Evolutionary conservation across 2,113 vertebrate genomes (phyloP).

Genomic region (Cariama cristata): DNA sequence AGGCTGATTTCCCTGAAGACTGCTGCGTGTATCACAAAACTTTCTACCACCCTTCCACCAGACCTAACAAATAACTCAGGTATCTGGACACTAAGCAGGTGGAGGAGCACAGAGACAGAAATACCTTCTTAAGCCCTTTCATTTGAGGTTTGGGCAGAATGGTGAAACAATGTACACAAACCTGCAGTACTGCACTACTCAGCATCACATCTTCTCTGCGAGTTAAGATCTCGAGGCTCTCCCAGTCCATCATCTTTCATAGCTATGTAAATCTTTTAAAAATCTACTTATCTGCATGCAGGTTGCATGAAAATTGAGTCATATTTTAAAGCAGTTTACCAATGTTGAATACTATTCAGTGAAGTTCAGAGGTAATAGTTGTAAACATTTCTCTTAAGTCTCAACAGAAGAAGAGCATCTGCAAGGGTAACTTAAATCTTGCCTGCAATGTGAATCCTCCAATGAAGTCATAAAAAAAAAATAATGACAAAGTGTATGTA

Average conservation of each 20-base stretch:
- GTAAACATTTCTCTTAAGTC: not conserved
- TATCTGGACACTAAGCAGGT: not conserved
- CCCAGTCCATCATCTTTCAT: not conserved
- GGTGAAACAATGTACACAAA: not conserved
- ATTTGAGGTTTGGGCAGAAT: not conserved
- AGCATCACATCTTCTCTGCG: fast-evolving
- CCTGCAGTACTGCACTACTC: not conserved
- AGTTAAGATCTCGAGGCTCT: not conserved
- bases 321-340: not conserved
- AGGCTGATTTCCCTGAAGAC: not conserved
- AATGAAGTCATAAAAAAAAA: not conserved
- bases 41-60: not conserved
- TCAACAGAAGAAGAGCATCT: not conserved
- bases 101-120: not conserved
- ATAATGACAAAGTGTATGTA: not conserved
- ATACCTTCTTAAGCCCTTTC: not conserved
- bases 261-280: not conserved
- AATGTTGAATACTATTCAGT: not conserved
- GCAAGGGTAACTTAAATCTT: not conserved
- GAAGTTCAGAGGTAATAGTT: not conserved
- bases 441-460: not conserved
- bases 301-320: not conserved
- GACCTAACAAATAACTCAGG: not conserved
- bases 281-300: not conserved
- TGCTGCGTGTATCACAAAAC: not conserved